Evolutionary conservation across 2,797 vertebrate species (phyloP).

Genomic region (Sebastes paucispinis): DNA sequence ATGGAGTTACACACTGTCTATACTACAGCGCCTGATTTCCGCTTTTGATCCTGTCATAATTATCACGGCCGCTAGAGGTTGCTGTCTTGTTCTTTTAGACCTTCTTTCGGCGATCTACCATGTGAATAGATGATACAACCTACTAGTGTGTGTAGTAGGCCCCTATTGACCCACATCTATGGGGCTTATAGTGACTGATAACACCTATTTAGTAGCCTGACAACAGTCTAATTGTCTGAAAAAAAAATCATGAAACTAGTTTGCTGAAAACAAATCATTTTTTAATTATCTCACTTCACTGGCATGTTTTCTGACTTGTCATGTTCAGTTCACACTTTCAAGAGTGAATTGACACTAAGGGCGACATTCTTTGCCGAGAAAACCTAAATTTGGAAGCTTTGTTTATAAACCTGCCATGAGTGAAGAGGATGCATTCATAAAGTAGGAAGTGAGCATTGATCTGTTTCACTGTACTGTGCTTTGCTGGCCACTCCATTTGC

Average conservation of each 20-base stretch:
- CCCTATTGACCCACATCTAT: too few relatives aligned
- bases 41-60: too few relatives aligned
- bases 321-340: neutral
- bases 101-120: too few relatives aligned
- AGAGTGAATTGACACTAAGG: neutral
- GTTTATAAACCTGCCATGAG: too few relatives aligned
- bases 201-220: too few relatives aligned
- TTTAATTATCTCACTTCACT: neutral
- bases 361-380: neutral
- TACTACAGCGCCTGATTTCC: too few relatives aligned
- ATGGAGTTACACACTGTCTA: too few relatives aligned
- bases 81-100: too few relatives aligned
- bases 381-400: neutral
- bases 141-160: rapidly evolving
- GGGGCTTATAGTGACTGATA: too few relatives aligned
- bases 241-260: neutral
- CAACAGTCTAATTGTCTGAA: too few relatives aligned
- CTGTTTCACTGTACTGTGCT: constrained; percentile 48
- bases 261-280: neutral
- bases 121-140: too few relatives aligned
- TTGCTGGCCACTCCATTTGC: constrained; percentile 38
- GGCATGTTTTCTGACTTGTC: neutral
- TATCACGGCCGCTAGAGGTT: too few relatives aligned
- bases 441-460: constrained; percentile 55
- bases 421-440: constrained; percentile 19